A percentile compares a stretch with the other conserved stretches of the same genome.
These are phyloP conservation scores for Araneus ventricosus DNA, from an alignment of 1,140 invertebrate genomes.

Conservation along the genomic window DNA sequence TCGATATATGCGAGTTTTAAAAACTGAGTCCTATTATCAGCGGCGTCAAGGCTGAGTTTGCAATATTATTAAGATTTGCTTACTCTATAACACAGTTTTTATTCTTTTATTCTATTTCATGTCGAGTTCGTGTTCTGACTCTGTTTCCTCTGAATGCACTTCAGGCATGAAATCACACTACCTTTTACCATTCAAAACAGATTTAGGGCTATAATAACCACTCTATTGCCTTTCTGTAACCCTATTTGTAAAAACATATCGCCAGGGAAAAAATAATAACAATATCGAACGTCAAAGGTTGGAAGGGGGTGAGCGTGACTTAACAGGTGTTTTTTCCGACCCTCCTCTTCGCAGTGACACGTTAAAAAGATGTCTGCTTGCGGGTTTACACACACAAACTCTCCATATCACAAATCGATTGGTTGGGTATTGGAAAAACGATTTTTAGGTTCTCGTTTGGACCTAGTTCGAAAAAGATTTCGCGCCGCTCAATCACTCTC, in stretches of 20 bases:
- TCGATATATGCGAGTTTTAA: too few species aligned
- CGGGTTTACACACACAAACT: constrained; percentile 45
- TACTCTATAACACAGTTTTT: too few species aligned
- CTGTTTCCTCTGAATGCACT: background rate
- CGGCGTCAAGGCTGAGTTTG: too few species aligned
- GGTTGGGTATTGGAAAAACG: constrained; percentile 41
- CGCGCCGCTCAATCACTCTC: constrained; percentile 1
- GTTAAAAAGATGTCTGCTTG: constrained; percentile 42
- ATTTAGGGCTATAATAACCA: background rate
- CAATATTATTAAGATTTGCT: too few species aligned
- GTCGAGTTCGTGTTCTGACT: background rate
- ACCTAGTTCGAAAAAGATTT: constrained; percentile 44
- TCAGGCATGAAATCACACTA: background rate
- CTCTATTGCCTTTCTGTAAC: background rate
- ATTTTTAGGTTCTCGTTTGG: constrained; percentile 55
- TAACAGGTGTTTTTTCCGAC: constrained; percentile 47
- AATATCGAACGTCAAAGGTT: background rate
- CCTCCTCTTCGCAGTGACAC: constrained; percentile 16
- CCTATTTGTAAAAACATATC: background rate
- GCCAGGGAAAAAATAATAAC: background rate
- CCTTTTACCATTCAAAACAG: background rate
- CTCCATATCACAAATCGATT: constrained; percentile 43
- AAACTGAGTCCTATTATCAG: too few species aligned
- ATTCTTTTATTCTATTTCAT: background rate
- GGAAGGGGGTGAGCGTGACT: background rate